A percentile compares a stretch with the other conserved stretches of the same genome.
phyloP scores from a whole-genome alignment of 2,113 vertebrate species.

The Sciurus niger region DNA sequence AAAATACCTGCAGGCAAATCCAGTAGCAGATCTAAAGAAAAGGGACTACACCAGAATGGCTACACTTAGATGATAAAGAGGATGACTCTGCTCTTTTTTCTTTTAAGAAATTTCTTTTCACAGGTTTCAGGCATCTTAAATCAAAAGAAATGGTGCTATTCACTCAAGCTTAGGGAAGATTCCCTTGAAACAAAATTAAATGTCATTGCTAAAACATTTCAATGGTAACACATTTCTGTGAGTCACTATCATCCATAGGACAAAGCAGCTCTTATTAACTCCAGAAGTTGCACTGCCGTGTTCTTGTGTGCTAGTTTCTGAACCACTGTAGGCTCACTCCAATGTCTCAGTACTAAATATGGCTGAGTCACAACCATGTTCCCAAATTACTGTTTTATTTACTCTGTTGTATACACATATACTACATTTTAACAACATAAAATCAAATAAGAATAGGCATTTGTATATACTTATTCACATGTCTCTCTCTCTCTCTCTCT shows the following conservation, averaged over 20 bases:
- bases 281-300: background rate
- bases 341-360: background rate
- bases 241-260: background rate
- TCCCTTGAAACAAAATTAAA: constrained; percentile 64
- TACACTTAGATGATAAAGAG: background rate
- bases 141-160: constrained; percentile 26
- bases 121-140: background rate
- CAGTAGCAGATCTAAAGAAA: background rate
- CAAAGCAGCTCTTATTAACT: constrained; percentile 12
- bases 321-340: background rate
- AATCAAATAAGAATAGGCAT: background rate
- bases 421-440: background rate
- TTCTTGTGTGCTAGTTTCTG: background rate
- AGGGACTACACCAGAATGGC: background rate
- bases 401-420: background rate
- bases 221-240: constrained; percentile 33
- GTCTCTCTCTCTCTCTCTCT: too few relatives aligned
- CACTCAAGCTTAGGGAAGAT: constrained; percentile 52
- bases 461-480: background rate
- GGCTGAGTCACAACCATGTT: background rate
- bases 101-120: constrained; percentile 40
- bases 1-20: background rate
- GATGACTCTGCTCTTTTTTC: background rate
- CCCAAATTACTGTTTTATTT: background rate
- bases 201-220: constrained; percentile 40